phyloP scores from a whole-genome alignment of 64 coral and sea anemone species.

The Porites australiensis region DNA sequence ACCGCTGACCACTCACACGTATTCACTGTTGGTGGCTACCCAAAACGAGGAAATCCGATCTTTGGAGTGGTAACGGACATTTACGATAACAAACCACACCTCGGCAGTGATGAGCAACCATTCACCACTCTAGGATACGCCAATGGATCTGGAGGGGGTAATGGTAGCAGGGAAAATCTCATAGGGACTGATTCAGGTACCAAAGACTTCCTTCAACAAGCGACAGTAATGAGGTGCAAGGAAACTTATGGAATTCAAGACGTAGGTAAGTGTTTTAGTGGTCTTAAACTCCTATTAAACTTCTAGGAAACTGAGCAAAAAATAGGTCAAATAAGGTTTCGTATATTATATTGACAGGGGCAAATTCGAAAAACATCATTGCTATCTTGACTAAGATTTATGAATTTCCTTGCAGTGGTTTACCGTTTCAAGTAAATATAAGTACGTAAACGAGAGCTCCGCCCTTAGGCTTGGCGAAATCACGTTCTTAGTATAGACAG shows the following conservation, averaged over 20 bases:
- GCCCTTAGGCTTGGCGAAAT: too few relatives aligned
- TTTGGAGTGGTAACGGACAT: constrained; percentile 54
- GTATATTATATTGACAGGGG: too few relatives aligned
- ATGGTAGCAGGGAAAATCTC: constrained; percentile 74
- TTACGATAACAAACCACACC: neutral
- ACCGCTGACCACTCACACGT: constrained; percentile 90
- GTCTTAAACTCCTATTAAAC: too few relatives aligned
- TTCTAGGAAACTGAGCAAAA: too few relatives aligned
- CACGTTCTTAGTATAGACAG: too few relatives aligned
- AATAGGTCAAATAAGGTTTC: too few relatives aligned
- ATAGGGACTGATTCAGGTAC: constrained; percentile 59
- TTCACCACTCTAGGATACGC: constrained; percentile 90
- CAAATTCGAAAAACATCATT: too few relatives aligned
- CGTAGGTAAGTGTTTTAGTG: constrained; percentile 67
- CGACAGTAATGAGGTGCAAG: constrained; percentile 26
- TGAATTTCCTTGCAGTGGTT: too few relatives aligned
- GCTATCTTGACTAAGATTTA: too few relatives aligned
- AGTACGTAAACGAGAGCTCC: too few relatives aligned
- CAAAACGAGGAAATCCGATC: constrained; percentile 81
- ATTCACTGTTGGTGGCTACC: constrained; percentile 81
- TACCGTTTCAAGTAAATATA: too few relatives aligned
- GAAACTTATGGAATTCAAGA: constrained; percentile 79
- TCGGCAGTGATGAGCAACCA: constrained; percentile 68
- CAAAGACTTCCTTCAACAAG: constrained; percentile 65
- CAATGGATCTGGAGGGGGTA: constrained; percentile 77